phyloP scores from a whole-genome alignment of 2,113 vertebrate species.

The Nycticryphes semicollaris region DNA sequence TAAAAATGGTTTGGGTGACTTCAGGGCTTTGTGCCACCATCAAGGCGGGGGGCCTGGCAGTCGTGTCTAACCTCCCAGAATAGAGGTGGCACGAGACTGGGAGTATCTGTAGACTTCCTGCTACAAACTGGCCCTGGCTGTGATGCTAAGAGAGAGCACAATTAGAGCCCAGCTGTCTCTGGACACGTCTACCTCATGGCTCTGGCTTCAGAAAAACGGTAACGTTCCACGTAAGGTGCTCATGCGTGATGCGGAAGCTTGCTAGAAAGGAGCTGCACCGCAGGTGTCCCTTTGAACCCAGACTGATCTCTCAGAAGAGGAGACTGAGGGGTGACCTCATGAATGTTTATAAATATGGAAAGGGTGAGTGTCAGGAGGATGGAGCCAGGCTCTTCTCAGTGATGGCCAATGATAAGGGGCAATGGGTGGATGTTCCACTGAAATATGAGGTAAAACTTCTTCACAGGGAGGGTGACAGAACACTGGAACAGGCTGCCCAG shows the following conservation, averaged over 20 bases:
- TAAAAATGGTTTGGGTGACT: conserved; percentile 40
- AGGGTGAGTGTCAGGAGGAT: too few species aligned
- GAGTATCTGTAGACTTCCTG: conserved; percentile 22
- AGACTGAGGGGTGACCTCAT: too few species aligned
- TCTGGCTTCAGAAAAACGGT: neutral
- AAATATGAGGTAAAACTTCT: too few species aligned
- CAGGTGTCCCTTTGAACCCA: neutral
- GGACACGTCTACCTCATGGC: neutral
- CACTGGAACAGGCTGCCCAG: too few species aligned
- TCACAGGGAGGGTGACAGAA: too few species aligned
- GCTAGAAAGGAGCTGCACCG: neutral
- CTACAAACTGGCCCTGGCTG: neutral
- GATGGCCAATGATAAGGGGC: too few species aligned
- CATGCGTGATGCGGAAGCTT: neutral
- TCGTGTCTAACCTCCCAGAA: neutral
- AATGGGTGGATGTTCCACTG: too few species aligned
- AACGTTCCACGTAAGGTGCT: neutral
- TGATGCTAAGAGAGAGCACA: neutral
- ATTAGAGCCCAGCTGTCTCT: neutral
- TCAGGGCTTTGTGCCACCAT: neutral
- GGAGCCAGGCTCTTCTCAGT: too few species aligned
- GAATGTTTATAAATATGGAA: too few species aligned
- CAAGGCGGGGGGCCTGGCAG: neutral
- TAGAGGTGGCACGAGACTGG: neutral
- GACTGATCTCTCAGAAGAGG: too few species aligned